Percentiles rank a stretch among this genome's conserved stretches.
Conservation (phyloP, 2,888 invertebrate genomes). For the Slavum lentiscoides region DNA sequence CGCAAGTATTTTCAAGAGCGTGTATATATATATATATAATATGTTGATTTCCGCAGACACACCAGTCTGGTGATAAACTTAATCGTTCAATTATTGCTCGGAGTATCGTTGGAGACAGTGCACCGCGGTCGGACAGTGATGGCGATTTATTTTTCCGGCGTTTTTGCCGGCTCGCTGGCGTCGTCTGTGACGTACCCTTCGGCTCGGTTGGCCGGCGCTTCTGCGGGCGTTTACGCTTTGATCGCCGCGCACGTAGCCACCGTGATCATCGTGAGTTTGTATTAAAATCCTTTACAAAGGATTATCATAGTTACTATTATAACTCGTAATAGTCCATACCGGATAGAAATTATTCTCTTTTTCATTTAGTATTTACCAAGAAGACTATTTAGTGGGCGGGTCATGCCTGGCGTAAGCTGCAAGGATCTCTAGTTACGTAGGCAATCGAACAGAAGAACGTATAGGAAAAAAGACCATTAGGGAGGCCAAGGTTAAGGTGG, state of each 20-base stretch:
- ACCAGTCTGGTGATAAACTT: conserved; percentile 80
- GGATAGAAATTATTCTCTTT: no score
- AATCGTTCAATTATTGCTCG: conserved; percentile 87
- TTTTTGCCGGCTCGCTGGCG: conserved; percentile 80
- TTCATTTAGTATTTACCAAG: no score
- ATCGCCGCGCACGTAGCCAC: conserved; percentile 92
- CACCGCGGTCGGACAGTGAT: conserved; percentile 79
- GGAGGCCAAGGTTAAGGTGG: no score
- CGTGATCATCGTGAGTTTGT: background rate
- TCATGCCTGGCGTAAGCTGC: no score
- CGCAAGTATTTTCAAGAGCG: no score
- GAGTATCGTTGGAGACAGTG: conserved; percentile 93
- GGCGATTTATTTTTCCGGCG: conserved; percentile 82
- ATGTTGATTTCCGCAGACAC: background rate
- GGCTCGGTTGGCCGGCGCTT: conserved; percentile 81
- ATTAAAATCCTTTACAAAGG: background rate
- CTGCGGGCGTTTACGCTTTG: conserved; percentile 92
- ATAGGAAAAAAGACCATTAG: no score
- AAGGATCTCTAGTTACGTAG: no score
- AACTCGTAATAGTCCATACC: no score
- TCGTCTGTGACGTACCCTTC: background rate
- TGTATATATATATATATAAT: background rate
- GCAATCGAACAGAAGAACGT: no score
- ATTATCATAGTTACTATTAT: no score
- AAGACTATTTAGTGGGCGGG: no score